Base-by-base conservation (phyloP, 2,113 vertebrate genomes). In the Ornithorhynchus anatinus region DNA sequence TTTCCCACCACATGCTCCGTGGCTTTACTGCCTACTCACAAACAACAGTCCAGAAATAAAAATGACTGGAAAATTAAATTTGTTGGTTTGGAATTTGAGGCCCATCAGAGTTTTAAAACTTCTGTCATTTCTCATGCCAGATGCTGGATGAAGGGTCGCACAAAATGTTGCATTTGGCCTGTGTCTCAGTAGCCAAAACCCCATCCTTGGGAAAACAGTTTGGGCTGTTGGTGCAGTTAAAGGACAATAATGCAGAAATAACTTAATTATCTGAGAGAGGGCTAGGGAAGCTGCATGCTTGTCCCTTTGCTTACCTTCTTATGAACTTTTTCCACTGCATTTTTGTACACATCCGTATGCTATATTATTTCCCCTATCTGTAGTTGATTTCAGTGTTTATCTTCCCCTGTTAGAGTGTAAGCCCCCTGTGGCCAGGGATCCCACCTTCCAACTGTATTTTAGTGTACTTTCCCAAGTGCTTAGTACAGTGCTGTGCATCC, bases 141-240 rank as follows among this genome's bases (percentile, higher is more conserved):
- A 68, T 74, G 27, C 25, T 66, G 45, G 57, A 36, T 66, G 40
- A 81, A 69, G 77, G 59, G 17, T 45, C 74, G 25, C 40, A 79
- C 52, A 85, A 27, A 84, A 75, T 71, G 80, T 43, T 80, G 7
- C 37, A 75, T 85, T 86, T 89, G 76, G 10, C 56, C 52, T 31
- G 70, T 59, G 17, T 73, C 50, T 52, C 69, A 86, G 82, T 84
- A 83, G 60, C 10, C 79, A 11, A 86, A n/a, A 57, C 72, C 54
- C 59, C 39, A 17, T 75, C 32, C 54, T 22, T 48, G 56, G 1
- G 1, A 73, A 40, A 80, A 69, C 72, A 59, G 1, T 3, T 19
- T 25, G 6, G 47, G 19, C 7, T n/a, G 23, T 40, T 52, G 48
- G 74, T 3, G 33, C 43, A 20, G 29, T 48, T 58, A 73, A 85